A percentile compares a stretch with the other conserved stretches of the same genome.
Conservation (phyloP, 2,797 vertebrate genomes). For the Megaceryle alcyon region DNA sequence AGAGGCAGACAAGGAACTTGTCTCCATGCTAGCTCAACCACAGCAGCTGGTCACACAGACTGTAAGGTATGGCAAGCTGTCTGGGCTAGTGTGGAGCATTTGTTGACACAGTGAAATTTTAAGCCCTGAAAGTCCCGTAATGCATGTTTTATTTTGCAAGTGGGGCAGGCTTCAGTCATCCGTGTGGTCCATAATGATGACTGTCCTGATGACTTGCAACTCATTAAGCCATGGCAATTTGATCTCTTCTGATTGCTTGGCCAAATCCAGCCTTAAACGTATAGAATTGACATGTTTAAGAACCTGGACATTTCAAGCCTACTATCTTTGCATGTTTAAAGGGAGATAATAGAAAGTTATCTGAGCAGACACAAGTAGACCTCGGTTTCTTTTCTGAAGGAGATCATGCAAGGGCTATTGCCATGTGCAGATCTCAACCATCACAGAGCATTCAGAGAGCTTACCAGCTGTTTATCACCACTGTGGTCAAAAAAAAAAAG, state of each 20-base stretch:
- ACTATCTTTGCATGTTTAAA: not conserved
- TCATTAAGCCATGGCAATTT: not conserved
- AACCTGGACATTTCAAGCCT: fast-evolving
- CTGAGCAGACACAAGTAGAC: not conserved
- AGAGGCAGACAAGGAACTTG: not conserved
- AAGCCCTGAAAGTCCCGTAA: not conserved
- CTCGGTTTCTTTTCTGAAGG: slow-evolving; percentile 51
- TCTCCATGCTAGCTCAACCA: not conserved
- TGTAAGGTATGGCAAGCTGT: not conserved
- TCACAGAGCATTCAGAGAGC: not conserved
- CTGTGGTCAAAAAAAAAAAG: slow-evolving; percentile 36
- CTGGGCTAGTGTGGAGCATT: not conserved
- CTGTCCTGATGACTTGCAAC: not conserved
- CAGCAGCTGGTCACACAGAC: not conserved
- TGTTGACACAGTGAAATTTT: not conserved
- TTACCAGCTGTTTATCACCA: slow-evolving; percentile 44
- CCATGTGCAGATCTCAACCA: not conserved
- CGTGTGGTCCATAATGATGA: not conserved
- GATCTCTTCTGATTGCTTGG: not conserved
- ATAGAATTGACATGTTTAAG: not conserved
- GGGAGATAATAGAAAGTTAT: not conserved
- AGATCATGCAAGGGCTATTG: not conserved
- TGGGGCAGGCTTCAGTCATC: not conserved
- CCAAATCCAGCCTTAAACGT: not conserved
- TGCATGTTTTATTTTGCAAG: not conserved